Evolutionary conservation across 2,113 vertebrate genomes (phyloP).

Genomic region (Odontesthes bonariensis): DNA sequence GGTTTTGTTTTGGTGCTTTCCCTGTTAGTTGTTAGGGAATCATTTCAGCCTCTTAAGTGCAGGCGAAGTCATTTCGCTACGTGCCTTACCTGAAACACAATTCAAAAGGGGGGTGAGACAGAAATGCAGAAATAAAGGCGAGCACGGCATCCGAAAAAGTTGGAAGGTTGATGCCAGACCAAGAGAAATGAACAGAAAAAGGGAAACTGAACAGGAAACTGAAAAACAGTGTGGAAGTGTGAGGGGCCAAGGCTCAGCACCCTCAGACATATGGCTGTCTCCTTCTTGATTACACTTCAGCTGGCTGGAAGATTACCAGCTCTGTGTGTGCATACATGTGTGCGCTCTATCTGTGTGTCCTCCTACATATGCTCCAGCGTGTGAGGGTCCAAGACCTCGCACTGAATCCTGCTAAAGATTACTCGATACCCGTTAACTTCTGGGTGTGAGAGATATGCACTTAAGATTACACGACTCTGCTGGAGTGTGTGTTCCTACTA

Average conservation of each 20-base stretch:
- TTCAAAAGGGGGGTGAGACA: background rate
- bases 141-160: background rate
- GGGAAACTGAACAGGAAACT: background rate
- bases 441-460: slow-evolving; percentile 38
- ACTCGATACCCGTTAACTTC: slow-evolving; percentile 57
- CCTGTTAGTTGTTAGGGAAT: no score
- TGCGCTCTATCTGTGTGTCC: slow-evolving; percentile 39
- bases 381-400: slow-evolving; percentile 54
- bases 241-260: slow-evolving; percentile 71
- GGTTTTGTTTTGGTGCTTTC: no score
- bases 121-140: background rate
- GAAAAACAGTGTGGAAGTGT: background rate
- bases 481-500: background rate
- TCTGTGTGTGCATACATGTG: slow-evolving; percentile 48
- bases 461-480: slow-evolving; percentile 55
- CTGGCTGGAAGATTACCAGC: slow-evolving; percentile 81
- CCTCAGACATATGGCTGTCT: slow-evolving; percentile 80
- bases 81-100: background rate
- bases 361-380: slow-evolving; percentile 59
- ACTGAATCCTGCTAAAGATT: slow-evolving; percentile 61
- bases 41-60: background rate
- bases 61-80: background rate
- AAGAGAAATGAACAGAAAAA: slow-evolving; percentile 1
- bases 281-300: slow-evolving; percentile 82
- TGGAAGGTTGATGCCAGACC: background rate